These are phyloP conservation scores for Drosophila parabipectinata DNA, from an alignment of 1,140 invertebrate species.

Conservation along the genomic window DNA sequence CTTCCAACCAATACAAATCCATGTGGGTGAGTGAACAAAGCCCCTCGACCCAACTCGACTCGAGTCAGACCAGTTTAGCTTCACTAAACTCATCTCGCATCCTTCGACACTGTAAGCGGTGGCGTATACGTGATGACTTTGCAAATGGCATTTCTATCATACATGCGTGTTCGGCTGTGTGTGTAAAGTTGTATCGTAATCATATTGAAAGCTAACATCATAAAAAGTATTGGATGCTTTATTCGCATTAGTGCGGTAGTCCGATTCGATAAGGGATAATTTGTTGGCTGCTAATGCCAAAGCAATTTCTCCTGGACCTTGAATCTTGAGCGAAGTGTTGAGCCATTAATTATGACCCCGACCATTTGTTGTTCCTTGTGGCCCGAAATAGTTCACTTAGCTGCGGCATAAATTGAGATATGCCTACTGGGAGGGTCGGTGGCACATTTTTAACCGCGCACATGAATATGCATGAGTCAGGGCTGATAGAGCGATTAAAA, in stretches of 20 bases:
- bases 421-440: background rate
- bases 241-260: conserved; percentile 56
- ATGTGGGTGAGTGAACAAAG: conserved; percentile 43
- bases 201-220: conserved; percentile 67
- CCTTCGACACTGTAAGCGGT: conserved; percentile 29
- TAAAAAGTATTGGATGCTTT: conserved; percentile 67
- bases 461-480: conserved; percentile 28
- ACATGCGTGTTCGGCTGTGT: background rate
- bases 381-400: conserved; percentile 25
- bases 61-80: background rate
- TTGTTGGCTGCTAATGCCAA: conserved; percentile 65
- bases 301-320: background rate
- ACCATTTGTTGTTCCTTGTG: conserved; percentile 14
- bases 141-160: conserved; percentile 60
- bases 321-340: conserved; percentile 11
- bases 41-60: background rate
- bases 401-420: conserved; percentile 23
- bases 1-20: conserved; percentile 50
- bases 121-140: conserved; percentile 81
- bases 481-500: conserved; percentile 50
- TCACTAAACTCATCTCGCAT: conserved; percentile 8
- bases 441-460: conserved; percentile 5
- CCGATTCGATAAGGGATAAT: conserved; percentile 71
- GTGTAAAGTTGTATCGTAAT: conserved; percentile 47
- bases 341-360: conserved; percentile 39